Evolutionary conservation across 2,888 invertebrate species (phyloP), one percentile per base, ranked within the genome.

Genomic region (Gastracanthus pulcherrimus): DNA sequence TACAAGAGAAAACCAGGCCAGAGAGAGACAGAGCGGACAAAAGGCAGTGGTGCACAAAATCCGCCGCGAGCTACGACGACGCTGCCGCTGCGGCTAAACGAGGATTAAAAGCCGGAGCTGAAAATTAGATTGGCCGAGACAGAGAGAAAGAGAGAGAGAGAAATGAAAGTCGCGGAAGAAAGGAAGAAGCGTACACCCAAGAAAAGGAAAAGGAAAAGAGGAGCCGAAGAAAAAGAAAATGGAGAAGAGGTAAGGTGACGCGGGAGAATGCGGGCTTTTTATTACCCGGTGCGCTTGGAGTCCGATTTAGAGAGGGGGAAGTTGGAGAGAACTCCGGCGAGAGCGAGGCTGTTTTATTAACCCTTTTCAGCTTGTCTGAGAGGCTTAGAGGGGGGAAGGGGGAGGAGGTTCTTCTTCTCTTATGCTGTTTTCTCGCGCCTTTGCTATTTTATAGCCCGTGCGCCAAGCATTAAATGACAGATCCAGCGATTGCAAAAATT

Each of bases 81-180:
- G 70, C 36, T 29, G n/a, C n/a, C 19, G 45, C 29, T 36, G 16
- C n/a, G 36, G 19, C 29, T 84, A 86, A 84, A 86, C 87, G 87
- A 88, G 87, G 89, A 89, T 89, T 89, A 89, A 90, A 89, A 87
- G 87, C 85, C 80, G 85, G 84, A 48, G 41, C 66, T 83, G 88
- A 88, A 89, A 90, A 90, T 90, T 89, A 88, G 89, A 90, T 89
- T 88, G 88, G 51, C 38, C 34, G 26, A 23, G 36, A 6, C 51
- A 2, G 19, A 5, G 51, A n/a, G 19, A 1, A 23, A 51, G 48
- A 48, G 51, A 1, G 19, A 85, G 86, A 86, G 84, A 45, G 64
- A 66, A 70, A 48, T 60, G 72, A 77, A 62, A 76, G 76, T 76
- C 74, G 72, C 66, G 72, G 13, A 60, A 72, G 29, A 60, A 60